Percentiles rank a stretch among this genome's conserved stretches.
Evolutionary conservation across 53 echinoderm and acorn worm genomes (phyloP).

Genomic region (Actinopyga echinites): DNA sequence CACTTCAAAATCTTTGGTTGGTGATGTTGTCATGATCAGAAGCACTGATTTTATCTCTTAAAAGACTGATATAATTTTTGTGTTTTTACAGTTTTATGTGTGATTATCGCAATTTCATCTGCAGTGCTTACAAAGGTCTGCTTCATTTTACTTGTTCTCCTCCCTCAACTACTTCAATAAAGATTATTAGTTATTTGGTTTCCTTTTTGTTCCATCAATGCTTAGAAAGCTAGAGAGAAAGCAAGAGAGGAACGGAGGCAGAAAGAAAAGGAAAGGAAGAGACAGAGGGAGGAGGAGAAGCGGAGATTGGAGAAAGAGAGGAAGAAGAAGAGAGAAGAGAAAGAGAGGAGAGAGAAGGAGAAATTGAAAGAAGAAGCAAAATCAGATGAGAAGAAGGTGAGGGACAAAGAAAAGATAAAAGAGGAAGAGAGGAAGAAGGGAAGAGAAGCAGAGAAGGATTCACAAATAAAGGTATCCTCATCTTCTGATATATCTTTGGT

Average conservation of each 20-base stretch:
- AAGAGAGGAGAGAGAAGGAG: slow-evolving; percentile 12
- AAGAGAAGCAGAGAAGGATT: slow-evolving; percentile 14
- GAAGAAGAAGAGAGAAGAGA: slow-evolving; percentile 37
- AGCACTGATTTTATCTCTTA: too few relatives aligned
- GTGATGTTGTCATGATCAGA: too few relatives aligned
- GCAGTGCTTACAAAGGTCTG: too few relatives aligned
- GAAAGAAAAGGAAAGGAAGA: slow-evolving; percentile 36
- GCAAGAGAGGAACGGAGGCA: slow-evolving; percentile 38
- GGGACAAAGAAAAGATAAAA: slow-evolving; percentile 15
- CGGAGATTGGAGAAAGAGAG: slow-evolving; percentile 34
- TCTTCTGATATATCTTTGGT: too few relatives aligned
- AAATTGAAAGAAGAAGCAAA: slow-evolving; percentile 18
- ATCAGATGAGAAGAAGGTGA: slow-evolving; percentile 20
- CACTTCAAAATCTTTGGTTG: too few relatives aligned
- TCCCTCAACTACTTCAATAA: too few relatives aligned
- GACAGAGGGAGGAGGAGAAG: slow-evolving; percentile 31
- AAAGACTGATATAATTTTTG: too few relatives aligned
- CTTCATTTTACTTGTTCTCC: too few relatives aligned
- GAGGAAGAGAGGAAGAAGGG: slow-evolving; percentile 19
- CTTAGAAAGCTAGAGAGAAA: slow-evolving; percentile 36
- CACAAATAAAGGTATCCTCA: slow-evolving; percentile 6
- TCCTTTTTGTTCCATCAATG: neutral
- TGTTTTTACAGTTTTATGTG: too few relatives aligned
- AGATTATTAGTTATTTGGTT: neutral
- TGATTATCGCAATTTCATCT: too few relatives aligned